phyloP scores from a whole-genome alignment of 2,113 vertebrate species.

The Piaya cayana region DNA sequence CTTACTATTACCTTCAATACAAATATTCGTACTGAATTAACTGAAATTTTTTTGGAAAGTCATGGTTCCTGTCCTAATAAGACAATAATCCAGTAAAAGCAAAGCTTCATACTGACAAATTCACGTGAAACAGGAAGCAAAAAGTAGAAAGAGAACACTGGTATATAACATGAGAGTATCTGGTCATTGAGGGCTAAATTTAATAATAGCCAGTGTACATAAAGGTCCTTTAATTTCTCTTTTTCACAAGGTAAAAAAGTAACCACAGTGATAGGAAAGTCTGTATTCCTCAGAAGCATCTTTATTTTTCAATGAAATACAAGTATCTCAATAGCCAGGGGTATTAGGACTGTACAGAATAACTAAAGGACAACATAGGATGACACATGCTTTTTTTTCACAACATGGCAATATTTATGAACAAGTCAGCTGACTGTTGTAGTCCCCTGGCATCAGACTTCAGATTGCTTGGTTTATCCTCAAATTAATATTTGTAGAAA shows the following conservation, averaged over 20 bases:
- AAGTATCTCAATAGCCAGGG: not conserved
- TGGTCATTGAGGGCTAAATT: not conserved
- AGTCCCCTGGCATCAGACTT: not conserved
- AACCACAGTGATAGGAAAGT: rapidly evolving
- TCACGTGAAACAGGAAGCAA: not conserved
- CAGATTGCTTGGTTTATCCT: not conserved
- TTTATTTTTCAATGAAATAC: not conserved
- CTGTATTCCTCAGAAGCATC: not conserved
- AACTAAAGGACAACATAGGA: not conserved
- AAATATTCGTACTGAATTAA: not conserved
- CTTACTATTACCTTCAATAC: not conserved
- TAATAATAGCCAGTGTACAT: not conserved
- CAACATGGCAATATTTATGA: not conserved
- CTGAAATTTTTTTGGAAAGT: not conserved
- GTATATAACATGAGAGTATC: not conserved
- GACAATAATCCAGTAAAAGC: not conserved
- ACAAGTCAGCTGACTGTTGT: not conserved
- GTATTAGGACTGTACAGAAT: not conserved
- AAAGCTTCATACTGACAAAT: not conserved
- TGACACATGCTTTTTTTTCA: not conserved
- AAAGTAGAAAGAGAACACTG: not conserved
- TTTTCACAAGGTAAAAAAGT: not conserved
- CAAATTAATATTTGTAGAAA: not conserved
- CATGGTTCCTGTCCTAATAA: not conserved
- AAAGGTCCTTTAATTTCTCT: not conserved